Conservation (phyloP, 1,140 invertebrate species). For the Eriocheir sinensis region DNA sequence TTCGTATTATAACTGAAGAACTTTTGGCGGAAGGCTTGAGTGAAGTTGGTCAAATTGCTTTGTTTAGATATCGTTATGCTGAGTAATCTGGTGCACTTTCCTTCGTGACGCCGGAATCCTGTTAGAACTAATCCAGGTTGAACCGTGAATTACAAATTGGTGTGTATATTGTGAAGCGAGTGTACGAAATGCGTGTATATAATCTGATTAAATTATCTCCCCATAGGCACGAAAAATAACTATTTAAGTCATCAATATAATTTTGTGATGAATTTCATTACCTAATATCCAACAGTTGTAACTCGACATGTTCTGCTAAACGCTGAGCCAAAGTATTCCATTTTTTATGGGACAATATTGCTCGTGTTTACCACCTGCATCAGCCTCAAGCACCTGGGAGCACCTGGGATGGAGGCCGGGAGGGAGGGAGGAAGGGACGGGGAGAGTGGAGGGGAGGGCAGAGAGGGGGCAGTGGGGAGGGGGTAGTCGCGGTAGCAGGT, state of each 20-base stretch:
- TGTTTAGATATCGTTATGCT: background rate
- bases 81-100: background rate
- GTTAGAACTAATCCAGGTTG: constrained; percentile 1
- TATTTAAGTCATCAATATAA: background rate
- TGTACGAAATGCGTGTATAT: background rate
- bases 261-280: constrained; percentile 17
- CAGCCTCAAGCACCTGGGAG: background rate
- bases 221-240: background rate
- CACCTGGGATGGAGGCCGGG: background rate
- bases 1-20: background rate
- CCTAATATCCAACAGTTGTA: background rate
- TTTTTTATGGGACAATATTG: background rate
- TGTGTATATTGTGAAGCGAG: background rate
- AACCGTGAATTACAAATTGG: background rate
- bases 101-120: background rate
- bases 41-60: constrained; percentile 16
- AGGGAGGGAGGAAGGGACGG: background rate
- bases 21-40: background rate
- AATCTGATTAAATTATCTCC: background rate
- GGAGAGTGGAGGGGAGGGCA: background rate
- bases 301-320: background rate
- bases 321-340: background rate
- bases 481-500: constrained; percentile 31
- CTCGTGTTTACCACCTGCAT: constrained; percentile 11
- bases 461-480: too few species aligned